A percentile compares a stretch with the other conserved stretches of the same genome.
Evolutionary conservation across 2,888 invertebrate species (phyloP).

Genomic region (Cephus spinipes): DNA sequence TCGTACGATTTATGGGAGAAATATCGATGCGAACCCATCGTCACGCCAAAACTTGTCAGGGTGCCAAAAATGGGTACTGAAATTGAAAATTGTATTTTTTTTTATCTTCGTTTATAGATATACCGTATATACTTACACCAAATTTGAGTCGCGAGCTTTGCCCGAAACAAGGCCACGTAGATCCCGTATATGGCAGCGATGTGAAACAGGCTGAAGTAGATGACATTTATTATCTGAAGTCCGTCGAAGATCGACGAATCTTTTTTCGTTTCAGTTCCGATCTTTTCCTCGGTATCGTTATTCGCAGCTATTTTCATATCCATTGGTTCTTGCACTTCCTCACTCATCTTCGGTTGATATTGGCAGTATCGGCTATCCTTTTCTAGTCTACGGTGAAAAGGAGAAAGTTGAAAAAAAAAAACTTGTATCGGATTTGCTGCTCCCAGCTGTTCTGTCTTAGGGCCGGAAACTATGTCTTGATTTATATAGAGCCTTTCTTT

Average conservation of each 20-base stretch:
- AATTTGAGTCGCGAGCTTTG: slow-evolving; percentile 23
- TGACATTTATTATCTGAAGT: not conserved
- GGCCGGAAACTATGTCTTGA: accelerated
- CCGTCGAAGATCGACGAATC: slow-evolving; percentile 10
- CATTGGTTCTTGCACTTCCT: not conserved
- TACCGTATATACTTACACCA: not conserved
- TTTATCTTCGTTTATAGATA: not conserved
- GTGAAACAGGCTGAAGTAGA: slow-evolving; percentile 15
- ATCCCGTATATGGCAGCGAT: slow-evolving; percentile 24
- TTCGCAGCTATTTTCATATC: no score
- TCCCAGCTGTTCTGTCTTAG: not conserved
- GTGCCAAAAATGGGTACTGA: slow-evolving; percentile 18
- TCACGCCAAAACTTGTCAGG: slow-evolving; percentile 12
- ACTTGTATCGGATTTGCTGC: not conserved
- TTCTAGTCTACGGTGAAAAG: not conserved
- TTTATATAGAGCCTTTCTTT: not conserved
- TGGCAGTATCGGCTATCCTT: not conserved
- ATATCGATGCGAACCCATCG: slow-evolving; percentile 36
- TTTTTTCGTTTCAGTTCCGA: not conserved
- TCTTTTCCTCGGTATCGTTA: not conserved
- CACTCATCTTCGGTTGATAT: not conserved
- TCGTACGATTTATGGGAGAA: slow-evolving; percentile 38
- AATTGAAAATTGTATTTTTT: not conserved
- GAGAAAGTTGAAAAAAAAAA: not conserved
- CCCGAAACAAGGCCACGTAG: slow-evolving; percentile 21